phyloP scores from a whole-genome alignment of 2,113 vertebrate genomes.

The Otis tarda region DNA sequence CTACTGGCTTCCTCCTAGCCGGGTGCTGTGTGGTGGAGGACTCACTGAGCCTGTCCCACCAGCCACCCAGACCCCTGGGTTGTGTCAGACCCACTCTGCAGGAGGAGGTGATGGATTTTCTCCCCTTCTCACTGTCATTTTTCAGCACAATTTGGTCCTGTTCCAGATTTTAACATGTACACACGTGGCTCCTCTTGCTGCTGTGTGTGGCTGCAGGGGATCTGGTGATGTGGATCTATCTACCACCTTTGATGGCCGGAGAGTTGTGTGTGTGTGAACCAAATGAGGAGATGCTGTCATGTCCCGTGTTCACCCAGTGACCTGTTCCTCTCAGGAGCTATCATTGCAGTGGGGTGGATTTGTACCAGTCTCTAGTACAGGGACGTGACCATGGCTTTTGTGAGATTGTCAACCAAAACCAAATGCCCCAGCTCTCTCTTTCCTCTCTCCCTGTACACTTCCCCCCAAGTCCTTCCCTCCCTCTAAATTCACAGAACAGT shows the following conservation, averaged over 20 bases:
- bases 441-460: neutral
- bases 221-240: neutral
- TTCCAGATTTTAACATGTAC: fast-evolving
- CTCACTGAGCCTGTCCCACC: fast-evolving
- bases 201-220: neutral
- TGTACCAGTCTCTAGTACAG: neutral
- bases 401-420: neutral
- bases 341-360: neutral
- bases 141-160: neutral
- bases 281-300: neutral
- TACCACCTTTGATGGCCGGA: neutral
- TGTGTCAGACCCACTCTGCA: neutral
- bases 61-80: fast-evolving
- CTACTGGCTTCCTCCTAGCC: neutral
- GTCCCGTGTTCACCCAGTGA: neutral
- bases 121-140: neutral
- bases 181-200: fast-evolving
- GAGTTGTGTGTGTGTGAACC: neutral
- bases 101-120: neutral
- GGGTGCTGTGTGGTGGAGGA: neutral
- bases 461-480: neutral
- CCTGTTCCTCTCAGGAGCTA: neutral
- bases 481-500: neutral
- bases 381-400: neutral
- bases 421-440: neutral